Evolutionary conservation across 92 coral and sea anemone genomes (phyloP), one percentile per base, ranked within the genome.

Genomic region (Meandrina meandrites): DNA sequence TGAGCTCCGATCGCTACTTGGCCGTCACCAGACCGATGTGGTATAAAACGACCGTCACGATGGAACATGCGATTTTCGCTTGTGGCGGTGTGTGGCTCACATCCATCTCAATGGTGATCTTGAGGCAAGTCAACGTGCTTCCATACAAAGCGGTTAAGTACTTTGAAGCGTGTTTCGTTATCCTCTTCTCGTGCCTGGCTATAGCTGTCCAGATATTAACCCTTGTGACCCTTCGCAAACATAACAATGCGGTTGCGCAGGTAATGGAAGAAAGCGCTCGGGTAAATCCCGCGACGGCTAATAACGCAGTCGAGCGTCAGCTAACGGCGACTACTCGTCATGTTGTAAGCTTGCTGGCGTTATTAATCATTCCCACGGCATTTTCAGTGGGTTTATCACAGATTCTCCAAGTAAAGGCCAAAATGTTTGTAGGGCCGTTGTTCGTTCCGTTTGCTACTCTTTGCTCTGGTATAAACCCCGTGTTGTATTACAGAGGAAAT

Each of bases 1-100:
- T 85, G 81, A 85, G 88, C 37, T 68, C 24, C 22, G 88, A 85
- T 76, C 75, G 88, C 24, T 76, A 76, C 76, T 85, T 85, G 31
- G 88, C 88, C 1, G 88, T 85, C 45, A 45, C 76, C 22, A 85
- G 31, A 69, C 75, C 88, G 17, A 15, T 57, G 76, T 85, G 88
- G 88, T 85, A 85, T 74, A 85, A 85, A 76, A 32, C 21, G 27
- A 7, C 74, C 15, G 75, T 85, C 30, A 85, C n/a, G 22, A 75
- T 54, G 21, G 32, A 24, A 19, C 76, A 85, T 8, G 68, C 82
- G 4, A 60, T 85, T 8, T 28, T 15, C 22, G 77, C 81, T 40
- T 85, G 75, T 15, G 18, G 74, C 1, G 81, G 32, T 4, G 82
- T 85, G 11, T 85, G 88, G 88, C 6, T 76, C 6, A 30, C 47